These are phyloP conservation scores for Pogonomyrmex barbatus DNA, from an alignment of 1,140 invertebrate species.

Conservation along the genomic window DNA sequence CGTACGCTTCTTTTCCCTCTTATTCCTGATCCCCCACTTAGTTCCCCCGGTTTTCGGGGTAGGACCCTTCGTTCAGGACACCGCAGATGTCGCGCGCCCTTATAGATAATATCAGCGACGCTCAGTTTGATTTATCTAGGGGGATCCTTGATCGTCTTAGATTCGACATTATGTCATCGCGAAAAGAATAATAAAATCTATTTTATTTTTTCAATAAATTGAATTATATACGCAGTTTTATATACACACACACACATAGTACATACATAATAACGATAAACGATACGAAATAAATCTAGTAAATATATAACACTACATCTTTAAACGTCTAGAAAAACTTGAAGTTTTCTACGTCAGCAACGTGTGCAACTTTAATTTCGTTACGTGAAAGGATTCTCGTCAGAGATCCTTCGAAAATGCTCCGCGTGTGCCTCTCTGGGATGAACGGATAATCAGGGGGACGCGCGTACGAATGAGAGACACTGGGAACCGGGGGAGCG, in stretches of 20 bases:
- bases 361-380: neutral
- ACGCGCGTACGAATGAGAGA: constrained; percentile 39
- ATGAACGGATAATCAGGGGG: neutral
- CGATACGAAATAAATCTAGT: neutral
- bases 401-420: constrained; percentile 27
- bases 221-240: neutral
- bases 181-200: neutral
- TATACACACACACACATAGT: neutral
- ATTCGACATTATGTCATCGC: neutral
- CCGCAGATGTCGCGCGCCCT: constrained; percentile 73
- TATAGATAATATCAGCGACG: constrained; percentile 66
- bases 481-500: constrained; percentile 62
- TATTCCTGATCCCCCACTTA: constrained; percentile 1
- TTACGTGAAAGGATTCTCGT: neutral
- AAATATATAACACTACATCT: neutral
- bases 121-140: constrained; percentile 47
- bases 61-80: constrained; percentile 73
- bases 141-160: constrained; percentile 18
- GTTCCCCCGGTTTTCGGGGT: constrained; percentile 55
- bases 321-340: neutral
- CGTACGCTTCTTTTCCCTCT: constrained; percentile 23
- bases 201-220: constrained; percentile 1
- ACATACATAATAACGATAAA: neutral
- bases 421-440: neutral
- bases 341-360: neutral